These are phyloP conservation scores for Catalaphyllia jardinei DNA, from an alignment of 64 coral and sea anemone genomes.

Conservation along the genomic window DNA sequence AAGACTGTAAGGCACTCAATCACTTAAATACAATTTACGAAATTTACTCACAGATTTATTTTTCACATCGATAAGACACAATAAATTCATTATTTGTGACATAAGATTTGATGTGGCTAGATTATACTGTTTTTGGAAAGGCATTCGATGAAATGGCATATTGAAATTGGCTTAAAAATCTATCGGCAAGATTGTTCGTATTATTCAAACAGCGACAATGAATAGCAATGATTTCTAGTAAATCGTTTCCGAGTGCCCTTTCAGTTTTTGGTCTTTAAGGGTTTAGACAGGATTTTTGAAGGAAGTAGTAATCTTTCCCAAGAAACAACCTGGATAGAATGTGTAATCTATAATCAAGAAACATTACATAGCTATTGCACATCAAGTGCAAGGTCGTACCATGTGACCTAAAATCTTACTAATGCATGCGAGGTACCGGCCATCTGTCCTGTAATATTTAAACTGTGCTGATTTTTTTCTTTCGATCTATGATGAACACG, in stretches of 20 bases:
- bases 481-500: background rate
- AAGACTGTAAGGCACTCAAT: background rate
- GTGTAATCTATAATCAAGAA: background rate
- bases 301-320: background rate
- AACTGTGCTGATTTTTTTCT: background rate
- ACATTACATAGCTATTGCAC: background rate
- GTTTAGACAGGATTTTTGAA: background rate
- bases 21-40: background rate
- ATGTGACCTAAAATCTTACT: slow-evolving; percentile 7
- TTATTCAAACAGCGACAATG: background rate
- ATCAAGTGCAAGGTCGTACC: background rate
- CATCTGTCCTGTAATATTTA: slow-evolving; percentile 9
- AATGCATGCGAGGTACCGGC: background rate
- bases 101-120: slow-evolving; percentile 15
- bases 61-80: slow-evolving; percentile 16
- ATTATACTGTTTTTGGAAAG: background rate
- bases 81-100: slow-evolving; percentile 1
- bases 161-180: slow-evolving; percentile 26
- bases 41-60: background rate
- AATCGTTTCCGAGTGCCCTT: slow-evolving; percentile 24
- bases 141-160: slow-evolving; percentile 6
- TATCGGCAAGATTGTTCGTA: slow-evolving; percentile 9
- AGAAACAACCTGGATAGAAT: background rate
- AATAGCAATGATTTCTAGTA: background rate
- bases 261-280: background rate